Conservation (phyloP, 2,888 invertebrate genomes). For the Sinodicranocentrus sp. region DNA sequence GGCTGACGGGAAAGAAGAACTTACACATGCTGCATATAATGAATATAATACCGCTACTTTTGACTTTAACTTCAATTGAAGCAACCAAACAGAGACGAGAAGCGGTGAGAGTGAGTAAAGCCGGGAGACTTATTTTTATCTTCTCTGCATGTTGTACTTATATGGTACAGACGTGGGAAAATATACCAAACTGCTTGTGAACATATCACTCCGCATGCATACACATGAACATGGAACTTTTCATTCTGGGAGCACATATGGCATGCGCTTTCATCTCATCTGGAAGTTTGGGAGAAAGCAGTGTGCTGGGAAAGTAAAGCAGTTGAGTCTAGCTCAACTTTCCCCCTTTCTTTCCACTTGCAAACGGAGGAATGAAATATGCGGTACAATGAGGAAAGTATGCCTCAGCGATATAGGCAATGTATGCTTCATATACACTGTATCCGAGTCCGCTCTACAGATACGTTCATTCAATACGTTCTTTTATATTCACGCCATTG, state of each 20-base stretch:
- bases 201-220: no score
- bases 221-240: neutral
- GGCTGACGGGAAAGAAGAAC: neutral
- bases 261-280: constrained; percentile 53
- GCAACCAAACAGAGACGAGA: constrained; percentile 39
- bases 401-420: no score
- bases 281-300: constrained; percentile 17
- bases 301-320: neutral
- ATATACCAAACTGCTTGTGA: neutral
- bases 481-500: no score
- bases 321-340: neutral
- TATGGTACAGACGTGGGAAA: neutral
- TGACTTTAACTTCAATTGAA: constrained; percentile 32
- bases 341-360: no score
- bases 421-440: no score
- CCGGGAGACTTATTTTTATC: constrained; percentile 33
- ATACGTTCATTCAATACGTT: no score
- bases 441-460: no score
- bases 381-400: no score
- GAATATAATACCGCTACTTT: constrained; percentile 41
- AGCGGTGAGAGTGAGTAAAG: constrained; percentile 36
- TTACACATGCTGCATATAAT: constrained; percentile 30
- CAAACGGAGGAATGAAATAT: no score
- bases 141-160: constrained; percentile 18
- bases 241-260: constrained; percentile 16